Evolutionary conservation across 2,113 vertebrate species (phyloP).

Genomic region (Excalfactoria chinensis): DNA sequence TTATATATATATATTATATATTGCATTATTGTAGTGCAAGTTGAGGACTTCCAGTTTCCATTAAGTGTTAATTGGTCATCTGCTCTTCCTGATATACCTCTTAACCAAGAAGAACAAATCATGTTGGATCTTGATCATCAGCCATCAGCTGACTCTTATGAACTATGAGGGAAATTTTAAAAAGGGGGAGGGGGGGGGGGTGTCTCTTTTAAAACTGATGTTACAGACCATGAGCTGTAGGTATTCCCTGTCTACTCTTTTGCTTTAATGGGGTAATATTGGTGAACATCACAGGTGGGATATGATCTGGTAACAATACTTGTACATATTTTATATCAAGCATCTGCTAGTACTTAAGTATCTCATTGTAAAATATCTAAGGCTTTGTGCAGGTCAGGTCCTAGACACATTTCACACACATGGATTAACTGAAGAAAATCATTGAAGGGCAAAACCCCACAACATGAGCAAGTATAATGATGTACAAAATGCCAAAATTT

Average conservation of each 20-base stretch:
- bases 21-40: not conserved
- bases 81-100: not conserved
- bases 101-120: not conserved
- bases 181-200: not conserved
- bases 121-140: not conserved
- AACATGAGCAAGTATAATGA: not conserved
- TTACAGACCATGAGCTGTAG: not conserved
- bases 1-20: too few relatives aligned
- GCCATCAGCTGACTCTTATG: not conserved
- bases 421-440: not conserved
- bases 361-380: not conserved
- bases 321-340: not conserved
- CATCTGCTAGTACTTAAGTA: constrained; percentile 8
- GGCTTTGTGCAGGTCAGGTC: not conserved
- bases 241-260: not conserved
- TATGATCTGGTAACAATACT: not conserved
- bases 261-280: not conserved
- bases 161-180: not conserved
- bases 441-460: not conserved
- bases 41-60: not conserved
- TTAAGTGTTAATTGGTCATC: not conserved
- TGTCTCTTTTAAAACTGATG: not conserved
- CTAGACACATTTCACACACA: not conserved
- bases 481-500: not conserved
- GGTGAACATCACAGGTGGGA: not conserved